Percentiles rank a stretch among this genome's conserved stretches.
These are phyloP conservation scores for Hemichromis elongatus DNA, from an alignment of 2,113 vertebrate species.

Conservation along the genomic window DNA sequence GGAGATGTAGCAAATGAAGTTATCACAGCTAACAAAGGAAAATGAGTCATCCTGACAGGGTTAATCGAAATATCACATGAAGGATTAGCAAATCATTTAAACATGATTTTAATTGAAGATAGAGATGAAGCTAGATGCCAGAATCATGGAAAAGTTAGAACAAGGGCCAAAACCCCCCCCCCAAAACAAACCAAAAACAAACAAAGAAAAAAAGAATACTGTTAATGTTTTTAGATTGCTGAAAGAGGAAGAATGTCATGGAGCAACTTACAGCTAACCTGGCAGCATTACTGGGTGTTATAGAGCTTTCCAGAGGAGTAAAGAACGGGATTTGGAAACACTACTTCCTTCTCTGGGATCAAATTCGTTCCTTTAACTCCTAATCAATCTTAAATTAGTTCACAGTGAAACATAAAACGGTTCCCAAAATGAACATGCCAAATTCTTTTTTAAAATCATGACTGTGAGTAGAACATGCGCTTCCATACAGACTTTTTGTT, in stretches of 20 bases:
- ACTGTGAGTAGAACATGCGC: background rate
- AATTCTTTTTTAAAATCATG: no score
- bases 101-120: background rate
- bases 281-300: background rate
- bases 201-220: background rate
- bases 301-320: background rate
- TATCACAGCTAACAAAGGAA: background rate
- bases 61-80: background rate
- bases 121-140: background rate
- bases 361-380: background rate
- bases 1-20: background rate
- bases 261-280: background rate
- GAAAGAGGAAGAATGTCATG: background rate
- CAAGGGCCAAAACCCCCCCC: accelerated
- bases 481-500: background rate
- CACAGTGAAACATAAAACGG: background rate
- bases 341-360: background rate
- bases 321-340: background rate
- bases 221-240: background rate
- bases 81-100: background rate
- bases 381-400: background rate
- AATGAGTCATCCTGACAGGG: background rate
- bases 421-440: no score
- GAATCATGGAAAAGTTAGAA: background rate
- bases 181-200: background rate